Conservation (phyloP, 2,888 invertebrate species). For the Orthosia gracilis region DNA sequence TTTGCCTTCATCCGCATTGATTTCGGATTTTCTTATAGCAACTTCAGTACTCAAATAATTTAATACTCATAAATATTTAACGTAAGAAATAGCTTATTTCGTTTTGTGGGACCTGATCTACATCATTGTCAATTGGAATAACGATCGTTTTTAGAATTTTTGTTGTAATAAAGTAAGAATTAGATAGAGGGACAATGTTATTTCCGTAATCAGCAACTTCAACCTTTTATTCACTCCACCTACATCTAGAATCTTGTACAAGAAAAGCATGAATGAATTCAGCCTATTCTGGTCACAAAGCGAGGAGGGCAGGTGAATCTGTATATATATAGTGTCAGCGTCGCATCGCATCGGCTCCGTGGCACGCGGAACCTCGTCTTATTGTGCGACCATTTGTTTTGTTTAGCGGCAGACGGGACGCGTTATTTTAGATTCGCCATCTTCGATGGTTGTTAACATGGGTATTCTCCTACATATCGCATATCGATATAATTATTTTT, state of each 20-base stretch:
- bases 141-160: neutral
- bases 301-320: slow-evolving; percentile 80
- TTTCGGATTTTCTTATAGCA: neutral
- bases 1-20: neutral
- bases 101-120: neutral
- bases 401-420: slow-evolving; percentile 78
- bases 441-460: slow-evolving; percentile 68
- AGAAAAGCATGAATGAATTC: slow-evolving; percentile 75
- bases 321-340: slow-evolving; percentile 83
- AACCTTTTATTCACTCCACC: slow-evolving; percentile 7
- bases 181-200: too few species aligned
- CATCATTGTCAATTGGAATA: too few species aligned
- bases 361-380: slow-evolving; percentile 89
- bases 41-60: neutral
- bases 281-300: slow-evolving; percentile 70
- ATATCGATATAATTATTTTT: too few species aligned
- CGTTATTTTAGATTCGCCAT: slow-evolving; percentile 86
- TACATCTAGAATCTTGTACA: slow-evolving; percentile 41
- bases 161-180: neutral
- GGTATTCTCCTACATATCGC: neutral
- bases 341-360: slow-evolving; percentile 78
- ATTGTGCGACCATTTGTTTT: slow-evolving; percentile 86
- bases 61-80: neutral
- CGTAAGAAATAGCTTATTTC: neutral
- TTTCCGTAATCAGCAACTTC: neutral